Conservation (phyloP, 2,113 vertebrate species). For the Chloropsis cyanopogon region DNA sequence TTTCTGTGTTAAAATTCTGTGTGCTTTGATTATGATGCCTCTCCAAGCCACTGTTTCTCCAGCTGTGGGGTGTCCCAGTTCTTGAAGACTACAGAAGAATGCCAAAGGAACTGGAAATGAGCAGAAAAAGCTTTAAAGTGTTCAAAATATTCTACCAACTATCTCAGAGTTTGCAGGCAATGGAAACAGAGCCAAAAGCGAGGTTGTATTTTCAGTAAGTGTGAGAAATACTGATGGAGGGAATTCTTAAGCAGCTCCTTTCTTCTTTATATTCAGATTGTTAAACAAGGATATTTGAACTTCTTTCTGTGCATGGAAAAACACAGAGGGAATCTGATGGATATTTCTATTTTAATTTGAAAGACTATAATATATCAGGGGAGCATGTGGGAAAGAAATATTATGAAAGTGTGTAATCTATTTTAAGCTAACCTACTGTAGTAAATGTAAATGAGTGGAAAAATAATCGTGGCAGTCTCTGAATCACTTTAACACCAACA, state of each 20-base stretch:
- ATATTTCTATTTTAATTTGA: constrained; percentile 35
- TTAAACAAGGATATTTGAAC: constrained; percentile 17
- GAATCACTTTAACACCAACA: background rate
- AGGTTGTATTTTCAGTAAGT: background rate
- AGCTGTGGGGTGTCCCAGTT: background rate
- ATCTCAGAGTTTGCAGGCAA: background rate
- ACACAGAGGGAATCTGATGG: background rate
- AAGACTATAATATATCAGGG: background rate
- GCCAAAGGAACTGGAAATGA: background rate
- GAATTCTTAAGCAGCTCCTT: constrained; percentile 11
- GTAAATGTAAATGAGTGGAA: background rate
- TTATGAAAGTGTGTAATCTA: background rate
- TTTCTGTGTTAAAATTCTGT: background rate
- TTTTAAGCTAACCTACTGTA: constrained; percentile 9
- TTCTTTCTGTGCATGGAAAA: background rate
- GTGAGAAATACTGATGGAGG: background rate
- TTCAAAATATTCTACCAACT: background rate
- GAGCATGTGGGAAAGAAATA: background rate
- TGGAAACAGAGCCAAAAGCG: background rate
- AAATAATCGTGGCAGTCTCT: background rate
- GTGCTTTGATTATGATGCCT: background rate
- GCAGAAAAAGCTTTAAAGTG: background rate
- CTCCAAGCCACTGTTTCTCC: background rate
- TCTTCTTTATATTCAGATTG: constrained; percentile 10
- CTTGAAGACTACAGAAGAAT: background rate